These are phyloP conservation scores for Nomada fucata DNA, from an alignment of 2,888 invertebrate species.

Conservation along the genomic window DNA sequence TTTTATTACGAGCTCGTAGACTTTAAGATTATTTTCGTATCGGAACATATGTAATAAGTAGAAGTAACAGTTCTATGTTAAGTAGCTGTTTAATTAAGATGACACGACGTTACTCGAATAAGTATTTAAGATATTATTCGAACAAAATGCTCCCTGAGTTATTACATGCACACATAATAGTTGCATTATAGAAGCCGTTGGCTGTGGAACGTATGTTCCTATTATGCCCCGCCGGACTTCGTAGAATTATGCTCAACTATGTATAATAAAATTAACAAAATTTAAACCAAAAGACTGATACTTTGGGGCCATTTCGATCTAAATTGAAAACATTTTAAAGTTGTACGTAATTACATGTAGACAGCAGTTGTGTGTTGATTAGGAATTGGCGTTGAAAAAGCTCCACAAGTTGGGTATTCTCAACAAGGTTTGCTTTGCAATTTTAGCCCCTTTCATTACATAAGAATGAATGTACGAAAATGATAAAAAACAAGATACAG, in stretches of 20 bases:
- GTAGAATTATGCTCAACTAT: slow-evolving; percentile 74
- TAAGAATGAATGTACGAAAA: slow-evolving; percentile 28
- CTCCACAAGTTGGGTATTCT: slow-evolving; percentile 10
- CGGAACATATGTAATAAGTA: slow-evolving; percentile 8
- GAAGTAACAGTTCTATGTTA: background rate
- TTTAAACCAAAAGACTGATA: slow-evolving; percentile 81
- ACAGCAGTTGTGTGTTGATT: slow-evolving; percentile 26
- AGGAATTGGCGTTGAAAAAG: slow-evolving; percentile 37
- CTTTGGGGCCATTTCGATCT: slow-evolving; percentile 80
- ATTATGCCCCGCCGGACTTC: slow-evolving; percentile 46
- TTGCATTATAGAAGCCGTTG: slow-evolving; percentile 50
- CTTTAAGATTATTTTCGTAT: slow-evolving; percentile 18
- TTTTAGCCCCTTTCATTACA: slow-evolving; percentile 28
- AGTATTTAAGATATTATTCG: slow-evolving; percentile 27
- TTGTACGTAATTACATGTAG: slow-evolving; percentile 43
- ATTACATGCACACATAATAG: slow-evolving; percentile 35
- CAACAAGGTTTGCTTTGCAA: slow-evolving; percentile 19
- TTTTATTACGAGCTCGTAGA: slow-evolving; percentile 22
- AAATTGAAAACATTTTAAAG: slow-evolving; percentile 66
- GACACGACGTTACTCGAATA: background rate
- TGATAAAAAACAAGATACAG: background rate
- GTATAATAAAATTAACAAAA: slow-evolving; percentile 73
- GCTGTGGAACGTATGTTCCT: slow-evolving; percentile 53
- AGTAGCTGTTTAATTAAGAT: slow-evolving; percentile 19
- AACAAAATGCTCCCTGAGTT: slow-evolving; percentile 54